phyloP scores from a whole-genome alignment of 2,113 vertebrate species.

The Oncorhynchus keta region DNA sequence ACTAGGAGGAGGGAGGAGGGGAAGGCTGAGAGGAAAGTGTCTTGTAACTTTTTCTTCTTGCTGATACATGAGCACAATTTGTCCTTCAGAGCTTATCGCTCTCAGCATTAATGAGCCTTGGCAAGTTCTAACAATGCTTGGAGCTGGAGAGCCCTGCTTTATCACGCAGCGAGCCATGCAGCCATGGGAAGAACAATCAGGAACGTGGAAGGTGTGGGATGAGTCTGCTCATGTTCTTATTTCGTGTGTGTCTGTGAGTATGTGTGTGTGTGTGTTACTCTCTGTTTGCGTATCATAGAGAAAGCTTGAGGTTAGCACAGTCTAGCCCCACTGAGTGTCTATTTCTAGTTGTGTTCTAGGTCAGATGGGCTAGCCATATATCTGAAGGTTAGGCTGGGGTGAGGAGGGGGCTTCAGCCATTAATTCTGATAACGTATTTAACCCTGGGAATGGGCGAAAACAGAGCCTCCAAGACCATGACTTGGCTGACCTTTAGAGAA shows the following conservation, averaged over 20 bases:
- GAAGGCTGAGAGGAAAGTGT: conserved; percentile 29
- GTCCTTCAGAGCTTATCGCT: conserved; percentile 79
- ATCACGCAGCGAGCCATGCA: conserved; percentile 41
- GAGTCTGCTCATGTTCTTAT: conserved; percentile 59
- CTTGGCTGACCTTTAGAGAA: conserved; percentile 85
- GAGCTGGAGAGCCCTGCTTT: conserved; percentile 67
- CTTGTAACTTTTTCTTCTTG: conserved; percentile 46
- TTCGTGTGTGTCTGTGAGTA: conserved; percentile 17
- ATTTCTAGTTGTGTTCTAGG: conserved; percentile 71
- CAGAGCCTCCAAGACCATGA: conserved; percentile 83
- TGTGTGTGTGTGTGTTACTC: conserved; percentile 7
- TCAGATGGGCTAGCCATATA: conserved; percentile 89
- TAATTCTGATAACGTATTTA: conserved; percentile 96
- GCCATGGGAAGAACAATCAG: conserved; percentile 63
- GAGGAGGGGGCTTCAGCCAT: conserved; percentile 78
- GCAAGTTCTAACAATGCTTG: conserved; percentile 77
- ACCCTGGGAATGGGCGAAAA: conserved; percentile 95
- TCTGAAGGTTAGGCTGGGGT: conserved; percentile 77
- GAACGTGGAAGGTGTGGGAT: conserved; percentile 58
- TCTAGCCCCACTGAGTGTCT: conserved; percentile 70
- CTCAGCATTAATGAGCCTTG: conserved; percentile 78
- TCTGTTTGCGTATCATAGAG: conserved; percentile 28
- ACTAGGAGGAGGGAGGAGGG: conserved; percentile 32
- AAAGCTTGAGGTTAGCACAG: conserved; percentile 57
- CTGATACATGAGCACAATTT: conserved; percentile 75